Conservation (phyloP, 2,888 invertebrate genomes). For the Seira ritae region DNA sequence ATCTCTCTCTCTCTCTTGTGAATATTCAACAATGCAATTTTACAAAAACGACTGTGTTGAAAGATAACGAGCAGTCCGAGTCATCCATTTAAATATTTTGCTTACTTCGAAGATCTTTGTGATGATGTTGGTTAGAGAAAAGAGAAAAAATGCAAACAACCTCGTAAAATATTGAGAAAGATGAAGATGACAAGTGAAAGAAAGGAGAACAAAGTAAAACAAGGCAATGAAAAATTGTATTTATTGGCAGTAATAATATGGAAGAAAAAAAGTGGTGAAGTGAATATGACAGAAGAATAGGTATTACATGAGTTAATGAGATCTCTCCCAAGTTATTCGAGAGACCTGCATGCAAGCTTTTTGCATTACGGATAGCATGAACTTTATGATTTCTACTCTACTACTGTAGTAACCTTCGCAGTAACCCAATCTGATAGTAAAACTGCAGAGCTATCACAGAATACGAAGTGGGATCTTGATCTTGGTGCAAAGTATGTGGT, state of each 20-base stretch:
- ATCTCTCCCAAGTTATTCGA: constrained; percentile 1
- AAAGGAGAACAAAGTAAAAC: constrained; percentile 28
- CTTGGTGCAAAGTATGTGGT: constrained; percentile 14
- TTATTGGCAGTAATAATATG: constrained; percentile 15
- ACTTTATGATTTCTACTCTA: too few relatives aligned
- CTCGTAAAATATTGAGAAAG: constrained; percentile 40
- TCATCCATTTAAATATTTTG: constrained; percentile 3
- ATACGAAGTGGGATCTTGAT: constrained; percentile 5
- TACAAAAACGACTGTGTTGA: constrained; percentile 9
- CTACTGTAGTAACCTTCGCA: not conserved
- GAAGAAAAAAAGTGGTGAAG: constrained; percentile 8
- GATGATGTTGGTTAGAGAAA: not conserved
- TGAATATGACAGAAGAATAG: constrained; percentile 19
- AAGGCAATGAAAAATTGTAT: constrained; percentile 44
- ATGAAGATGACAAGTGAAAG: constrained; percentile 49
- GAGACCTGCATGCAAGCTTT: constrained; percentile 1
- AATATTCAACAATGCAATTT: constrained; percentile 7
- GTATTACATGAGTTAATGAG: not conserved
- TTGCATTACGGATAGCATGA: too few relatives aligned
- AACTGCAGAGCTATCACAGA: not conserved
- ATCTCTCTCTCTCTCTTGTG: constrained; percentile 1
- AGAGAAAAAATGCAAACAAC: constrained; percentile 35
- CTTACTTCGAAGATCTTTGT: not conserved
- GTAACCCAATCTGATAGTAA: constrained; percentile 11
- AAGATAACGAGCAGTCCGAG: constrained; percentile 21